These are phyloP conservation scores for Furnarius figulus DNA, from an alignment of 2,113 vertebrate species.

Conservation along the genomic window DNA sequence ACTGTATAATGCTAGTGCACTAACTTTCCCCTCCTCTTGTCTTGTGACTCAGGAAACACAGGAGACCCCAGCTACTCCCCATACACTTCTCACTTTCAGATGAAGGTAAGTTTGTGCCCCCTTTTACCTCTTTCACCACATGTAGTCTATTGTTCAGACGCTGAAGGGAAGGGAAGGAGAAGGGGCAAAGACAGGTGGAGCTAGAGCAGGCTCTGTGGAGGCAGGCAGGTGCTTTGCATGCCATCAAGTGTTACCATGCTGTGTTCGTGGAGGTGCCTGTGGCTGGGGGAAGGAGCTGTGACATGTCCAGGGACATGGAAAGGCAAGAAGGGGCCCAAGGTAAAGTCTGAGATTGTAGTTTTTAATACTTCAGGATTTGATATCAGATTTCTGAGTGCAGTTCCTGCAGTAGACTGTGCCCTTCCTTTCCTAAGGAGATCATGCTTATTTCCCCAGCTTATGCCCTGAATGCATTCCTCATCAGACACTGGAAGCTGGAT, in stretches of 20 bases:
- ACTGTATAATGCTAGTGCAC: background rate
- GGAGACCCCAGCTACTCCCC: slow-evolving; percentile 28
- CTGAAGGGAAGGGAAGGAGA: background rate
- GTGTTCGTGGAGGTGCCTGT: background rate
- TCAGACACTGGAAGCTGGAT: background rate
- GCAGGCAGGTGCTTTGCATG: background rate
- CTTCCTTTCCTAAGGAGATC: background rate
- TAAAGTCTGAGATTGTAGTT: background rate
- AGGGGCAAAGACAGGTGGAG: background rate
- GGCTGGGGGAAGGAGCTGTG: background rate
- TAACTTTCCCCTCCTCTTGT: background rate
- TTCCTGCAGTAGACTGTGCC: background rate
- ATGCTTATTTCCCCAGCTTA: background rate
- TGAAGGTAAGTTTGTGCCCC: slow-evolving; percentile 66
- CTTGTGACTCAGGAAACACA: background rate
- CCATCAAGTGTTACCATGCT: background rate
- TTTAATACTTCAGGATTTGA: background rate
- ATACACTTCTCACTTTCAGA: slow-evolving; percentile 71
- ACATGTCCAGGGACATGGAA: background rate
- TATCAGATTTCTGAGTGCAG: background rate
- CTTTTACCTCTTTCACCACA: background rate
- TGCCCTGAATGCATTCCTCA: background rate
- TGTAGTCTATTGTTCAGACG: background rate
- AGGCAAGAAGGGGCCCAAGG: background rate
- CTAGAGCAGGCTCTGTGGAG: background rate